Conservation (phyloP, 2,797 vertebrate species). For the Galago senegalensis region DNA sequence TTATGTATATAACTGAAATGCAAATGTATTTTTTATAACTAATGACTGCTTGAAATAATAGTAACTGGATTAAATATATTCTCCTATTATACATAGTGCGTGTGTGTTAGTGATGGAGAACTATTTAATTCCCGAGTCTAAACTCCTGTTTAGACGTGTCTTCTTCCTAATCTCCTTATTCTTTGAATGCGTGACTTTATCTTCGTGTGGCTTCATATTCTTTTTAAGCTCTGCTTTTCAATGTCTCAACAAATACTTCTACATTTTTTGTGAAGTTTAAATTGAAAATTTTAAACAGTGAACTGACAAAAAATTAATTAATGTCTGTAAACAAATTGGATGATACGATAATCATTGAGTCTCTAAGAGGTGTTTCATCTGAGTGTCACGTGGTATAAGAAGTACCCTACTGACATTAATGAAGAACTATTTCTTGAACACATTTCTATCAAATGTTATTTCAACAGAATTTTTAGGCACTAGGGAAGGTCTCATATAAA, state of each 20-base stretch:
- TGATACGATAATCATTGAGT: background rate
- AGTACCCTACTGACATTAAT: background rate
- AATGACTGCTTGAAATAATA: background rate
- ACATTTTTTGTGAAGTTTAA: conserved; percentile 29
- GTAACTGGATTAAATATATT: background rate
- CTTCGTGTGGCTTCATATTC: background rate
- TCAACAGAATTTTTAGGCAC: background rate
- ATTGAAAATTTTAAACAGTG: background rate
- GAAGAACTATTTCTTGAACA: background rate
- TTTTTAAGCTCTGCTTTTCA: conserved; percentile 4
- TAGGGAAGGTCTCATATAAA: background rate
- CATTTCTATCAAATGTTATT: background rate
- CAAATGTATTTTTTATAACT: background rate
- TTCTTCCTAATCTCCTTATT: background rate
- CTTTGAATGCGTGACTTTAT: background rate
- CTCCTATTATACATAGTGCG: accelerated
- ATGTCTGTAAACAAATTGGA: background rate
- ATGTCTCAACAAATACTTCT: background rate
- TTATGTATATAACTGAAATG: background rate
- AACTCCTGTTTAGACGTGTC: background rate
- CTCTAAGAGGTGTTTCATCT: background rate
- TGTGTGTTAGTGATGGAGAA: background rate
- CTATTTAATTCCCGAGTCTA: background rate
- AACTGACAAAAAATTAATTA: conserved; percentile 3
- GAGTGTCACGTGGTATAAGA: background rate